Base-by-base conservation (phyloP, 2,113 vertebrate genomes). In the Nycticorax nycticorax region DNA sequence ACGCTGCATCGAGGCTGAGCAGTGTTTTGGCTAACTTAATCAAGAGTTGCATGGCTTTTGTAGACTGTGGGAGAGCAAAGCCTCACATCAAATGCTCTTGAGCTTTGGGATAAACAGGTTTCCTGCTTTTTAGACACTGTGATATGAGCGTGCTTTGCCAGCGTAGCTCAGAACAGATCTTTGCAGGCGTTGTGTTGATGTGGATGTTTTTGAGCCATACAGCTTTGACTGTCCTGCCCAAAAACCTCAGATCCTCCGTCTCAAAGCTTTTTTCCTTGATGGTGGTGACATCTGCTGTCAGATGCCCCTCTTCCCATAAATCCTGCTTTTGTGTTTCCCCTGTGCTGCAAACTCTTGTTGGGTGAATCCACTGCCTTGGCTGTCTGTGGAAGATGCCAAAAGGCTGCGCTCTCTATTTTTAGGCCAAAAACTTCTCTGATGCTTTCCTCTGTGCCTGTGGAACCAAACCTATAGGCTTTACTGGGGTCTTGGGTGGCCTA, bases 1-100 rank as follows among this genome's bases (percentile, higher is more conserved):
- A 4, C 12, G 0, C n/a, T 12, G 33, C 21, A 2, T 12, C 2
- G 3, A 21, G 64, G 41, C n/a, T 32, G 16, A 48, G 41, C n/a
- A 6, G 17, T 32, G n/a, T 24, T 32, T 19, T 48, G 17, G n/a
- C 33, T 32, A 12, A 6, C 7, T 23, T 35, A 18, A 9, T 14
- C 8, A 47, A 32, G 41, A 37, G 28, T 32, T 10, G n/a, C 13
- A 45, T 37, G 57, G 27, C n/a, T 48, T 60, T 48, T 62, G 19
- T 60, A 18, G n/a, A 3, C 26, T 30, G 5, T 4, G 11, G 19
- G 30, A 37, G 73, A 48, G 3, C 7, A 30, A 76, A 60, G 43
- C 41, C n/a, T 60, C 14, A 14, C 15, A 32, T 48, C 13, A 9
- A 22, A 37, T 6, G 14, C 19, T 37, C 26, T 22, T 35, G 43